Conservation (phyloP, 2,888 invertebrate genomes). For the Campoplex nolae region DNA sequence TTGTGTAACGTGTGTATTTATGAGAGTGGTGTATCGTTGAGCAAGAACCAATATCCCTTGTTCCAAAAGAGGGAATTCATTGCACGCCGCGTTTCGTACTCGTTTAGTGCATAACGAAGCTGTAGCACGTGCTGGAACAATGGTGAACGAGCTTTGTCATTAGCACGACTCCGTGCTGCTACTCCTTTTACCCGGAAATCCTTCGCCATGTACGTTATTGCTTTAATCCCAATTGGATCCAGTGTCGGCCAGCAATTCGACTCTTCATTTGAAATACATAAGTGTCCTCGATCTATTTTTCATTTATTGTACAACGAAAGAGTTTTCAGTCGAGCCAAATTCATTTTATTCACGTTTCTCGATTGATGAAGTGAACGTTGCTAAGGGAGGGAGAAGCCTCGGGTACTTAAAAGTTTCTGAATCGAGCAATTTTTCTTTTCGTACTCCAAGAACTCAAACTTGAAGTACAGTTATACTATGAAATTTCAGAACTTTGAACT, state of each 20-base stretch:
- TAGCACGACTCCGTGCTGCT: slow-evolving; percentile 11
- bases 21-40: slow-evolving; percentile 12
- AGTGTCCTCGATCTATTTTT: neutral
- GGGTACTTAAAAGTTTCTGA: neutral
- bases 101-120: slow-evolving; percentile 47
- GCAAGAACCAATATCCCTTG: slow-evolving; percentile 45
- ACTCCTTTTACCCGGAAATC: neutral
- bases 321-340: neutral
- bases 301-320: neutral
- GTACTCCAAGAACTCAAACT: neutral
- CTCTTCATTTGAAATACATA: slow-evolving; percentile 21
- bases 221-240: slow-evolving; percentile 25
- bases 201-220: slow-evolving; percentile 15
- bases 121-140: slow-evolving; percentile 24
- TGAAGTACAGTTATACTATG: neutral
- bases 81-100: slow-evolving; percentile 29
- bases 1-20: neutral
- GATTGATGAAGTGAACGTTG: neutral
- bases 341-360: neutral
- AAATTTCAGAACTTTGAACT: neutral
- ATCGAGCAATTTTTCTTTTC: neutral
- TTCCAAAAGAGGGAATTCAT: slow-evolving; percentile 53
- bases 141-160: slow-evolving; percentile 57
- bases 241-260: slow-evolving; percentile 9
- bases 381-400: neutral